These are phyloP conservation scores for Tinamus major DNA, from an alignment of 2,797 vertebrate genomes.

Conservation along the genomic window DNA sequence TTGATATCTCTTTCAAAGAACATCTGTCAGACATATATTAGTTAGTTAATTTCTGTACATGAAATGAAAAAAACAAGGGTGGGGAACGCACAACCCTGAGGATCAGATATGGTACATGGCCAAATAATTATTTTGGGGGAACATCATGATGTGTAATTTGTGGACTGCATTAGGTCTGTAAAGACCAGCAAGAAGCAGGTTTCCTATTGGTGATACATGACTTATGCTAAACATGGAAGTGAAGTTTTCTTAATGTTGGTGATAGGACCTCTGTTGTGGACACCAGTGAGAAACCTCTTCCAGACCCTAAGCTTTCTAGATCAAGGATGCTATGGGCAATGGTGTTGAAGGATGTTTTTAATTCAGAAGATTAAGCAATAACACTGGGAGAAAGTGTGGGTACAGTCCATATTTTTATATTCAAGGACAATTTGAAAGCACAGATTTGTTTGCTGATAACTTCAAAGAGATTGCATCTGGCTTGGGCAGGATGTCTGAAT, in stretches of 20 bases:
- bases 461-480: background rate
- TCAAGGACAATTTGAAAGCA: background rate
- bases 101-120: background rate
- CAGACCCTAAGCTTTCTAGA: background rate
- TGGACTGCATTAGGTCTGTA: background rate
- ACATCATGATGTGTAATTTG: background rate
- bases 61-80: slow-evolving; percentile 18
- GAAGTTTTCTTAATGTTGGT: background rate
- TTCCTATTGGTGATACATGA: background rate
- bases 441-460: background rate
- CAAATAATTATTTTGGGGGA: background rate
- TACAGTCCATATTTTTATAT: background rate
- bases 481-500: background rate
- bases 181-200: background rate
- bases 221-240: background rate
- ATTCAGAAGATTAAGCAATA: background rate
- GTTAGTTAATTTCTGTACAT: slow-evolving; percentile 16
- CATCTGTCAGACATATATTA: slow-evolving; percentile 16
- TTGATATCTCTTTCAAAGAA: slow-evolving; percentile 24
- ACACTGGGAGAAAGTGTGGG: background rate
- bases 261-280: background rate
- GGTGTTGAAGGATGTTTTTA: background rate
- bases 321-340: background rate
- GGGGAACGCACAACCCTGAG: slow-evolving; percentile 11
- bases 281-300: background rate